Conservation (phyloP, 2,113 vertebrate genomes). For the Labrus mixtus region DNA sequence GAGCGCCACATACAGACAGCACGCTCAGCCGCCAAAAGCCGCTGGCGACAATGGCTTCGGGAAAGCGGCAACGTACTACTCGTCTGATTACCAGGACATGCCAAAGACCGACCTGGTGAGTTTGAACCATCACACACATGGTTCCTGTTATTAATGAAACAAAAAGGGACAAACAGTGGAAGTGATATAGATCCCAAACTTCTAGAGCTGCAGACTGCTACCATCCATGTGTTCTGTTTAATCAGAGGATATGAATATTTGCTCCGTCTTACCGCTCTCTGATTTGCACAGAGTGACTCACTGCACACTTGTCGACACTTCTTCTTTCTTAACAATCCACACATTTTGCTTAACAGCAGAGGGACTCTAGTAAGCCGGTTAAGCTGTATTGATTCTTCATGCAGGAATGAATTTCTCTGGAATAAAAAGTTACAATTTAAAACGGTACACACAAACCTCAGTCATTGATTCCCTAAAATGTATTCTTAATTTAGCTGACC, state of each 20-base stretch:
- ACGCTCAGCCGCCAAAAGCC: conserved; percentile 88
- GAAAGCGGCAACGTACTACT: conserved; percentile 81
- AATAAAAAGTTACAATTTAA: conserved; percentile 5
- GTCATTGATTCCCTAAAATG: conserved; percentile 11
- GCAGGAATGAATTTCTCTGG: background rate
- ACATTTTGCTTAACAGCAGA: background rate
- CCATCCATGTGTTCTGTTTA: background rate
- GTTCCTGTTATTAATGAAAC: no score
- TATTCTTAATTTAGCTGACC: no score
- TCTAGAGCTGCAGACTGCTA: background rate
- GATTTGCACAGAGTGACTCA: background rate
- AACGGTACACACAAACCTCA: background rate
- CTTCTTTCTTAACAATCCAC: conserved; percentile 4
- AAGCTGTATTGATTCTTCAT: conserved; percentile 31
- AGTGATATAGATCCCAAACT: background rate
- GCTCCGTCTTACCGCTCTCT: background rate
- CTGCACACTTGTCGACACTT: background rate
- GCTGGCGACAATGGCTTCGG: conserved; percentile 74
- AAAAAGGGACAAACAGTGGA: no score
- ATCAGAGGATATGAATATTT: background rate
- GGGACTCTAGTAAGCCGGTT: background rate
- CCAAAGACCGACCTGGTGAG: conserved; percentile 91
- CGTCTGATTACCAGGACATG: conserved; percentile 89
- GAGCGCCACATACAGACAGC: conserved; percentile 94
- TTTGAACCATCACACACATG: conserved; percentile 25